Evolutionary conservation across 2,888 invertebrate genomes (phyloP).

Genomic region (Melanchra persicariae): DNA sequence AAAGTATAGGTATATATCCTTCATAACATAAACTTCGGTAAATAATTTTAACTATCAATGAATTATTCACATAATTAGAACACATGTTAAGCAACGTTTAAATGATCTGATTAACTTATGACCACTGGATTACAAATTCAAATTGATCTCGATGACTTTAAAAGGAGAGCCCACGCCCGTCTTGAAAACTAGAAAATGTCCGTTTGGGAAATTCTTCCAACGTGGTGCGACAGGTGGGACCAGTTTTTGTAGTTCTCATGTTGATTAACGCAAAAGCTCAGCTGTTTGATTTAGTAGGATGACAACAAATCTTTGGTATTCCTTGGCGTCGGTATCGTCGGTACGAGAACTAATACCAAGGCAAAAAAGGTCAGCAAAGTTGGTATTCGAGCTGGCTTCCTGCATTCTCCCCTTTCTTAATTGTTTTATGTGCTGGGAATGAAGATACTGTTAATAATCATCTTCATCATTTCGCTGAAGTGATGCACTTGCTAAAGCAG

Average conservation of each 20-base stretch:
- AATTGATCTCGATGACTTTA: slow-evolving; percentile 59
- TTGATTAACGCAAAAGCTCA: slow-evolving; percentile 13
- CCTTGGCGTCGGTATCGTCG: neutral
- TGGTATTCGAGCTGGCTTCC: too few relatives aligned
- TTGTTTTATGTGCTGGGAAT: too few relatives aligned
- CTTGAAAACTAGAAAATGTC: slow-evolving; percentile 37
- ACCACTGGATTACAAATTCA: slow-evolving; percentile 58
- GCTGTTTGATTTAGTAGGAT: slow-evolving; percentile 21
- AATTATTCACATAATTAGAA: slow-evolving; percentile 22
- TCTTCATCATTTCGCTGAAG: neutral
- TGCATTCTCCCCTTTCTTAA: too few relatives aligned
- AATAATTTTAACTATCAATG: slow-evolving; percentile 27
- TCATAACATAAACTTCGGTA: neutral
- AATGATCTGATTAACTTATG: slow-evolving; percentile 47
- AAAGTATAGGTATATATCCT: slow-evolving; percentile 32
- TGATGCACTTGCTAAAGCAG: neutral
- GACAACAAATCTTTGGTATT: neutral
- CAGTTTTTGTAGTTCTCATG: slow-evolving; percentile 38
- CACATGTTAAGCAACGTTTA: slow-evolving; percentile 47
- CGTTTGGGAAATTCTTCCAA: slow-evolving; percentile 43
- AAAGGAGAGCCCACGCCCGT: slow-evolving; percentile 63
- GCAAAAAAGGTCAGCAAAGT: too few relatives aligned
- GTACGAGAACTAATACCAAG: too few relatives aligned
- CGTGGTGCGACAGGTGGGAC: neutral
- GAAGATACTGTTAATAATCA: neutral